These are phyloP conservation scores for Apotomis betuletana DNA, from an alignment of 2,888 invertebrate genomes.

Conservation along the genomic window DNA sequence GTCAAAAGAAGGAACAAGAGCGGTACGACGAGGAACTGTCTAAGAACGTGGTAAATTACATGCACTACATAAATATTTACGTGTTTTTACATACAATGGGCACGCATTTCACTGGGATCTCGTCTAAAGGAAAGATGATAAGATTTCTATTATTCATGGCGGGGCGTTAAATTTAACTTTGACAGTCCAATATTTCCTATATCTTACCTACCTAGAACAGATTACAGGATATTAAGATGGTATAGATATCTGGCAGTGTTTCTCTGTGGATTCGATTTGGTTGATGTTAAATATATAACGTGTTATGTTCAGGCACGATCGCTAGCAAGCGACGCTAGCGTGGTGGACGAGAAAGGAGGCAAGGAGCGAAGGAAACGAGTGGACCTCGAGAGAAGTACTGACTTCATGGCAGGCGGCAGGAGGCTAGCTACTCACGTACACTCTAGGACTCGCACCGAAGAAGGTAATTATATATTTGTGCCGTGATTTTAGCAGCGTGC, in stretches of 20 bases:
- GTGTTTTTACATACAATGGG: no score
- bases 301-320: slow-evolving; percentile 64
- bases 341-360: slow-evolving; percentile 78
- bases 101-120: neutral
- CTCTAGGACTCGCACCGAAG: slow-evolving; percentile 91
- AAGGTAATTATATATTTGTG: slow-evolving; percentile 76
- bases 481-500: no score
- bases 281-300: neutral
- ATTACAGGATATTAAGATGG: no score
- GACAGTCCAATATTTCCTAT: no score
- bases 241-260: no score
- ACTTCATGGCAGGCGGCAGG: slow-evolving; percentile 92
- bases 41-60: slow-evolving; percentile 80
- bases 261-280: no score
- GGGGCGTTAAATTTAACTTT: no score
- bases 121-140: no score
- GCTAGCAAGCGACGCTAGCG: slow-evolving; percentile 72
- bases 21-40: slow-evolving; percentile 91
- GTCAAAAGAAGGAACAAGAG: slow-evolving; percentile 92
- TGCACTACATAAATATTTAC: neutral
- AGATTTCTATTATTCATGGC: no score
- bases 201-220: no score
- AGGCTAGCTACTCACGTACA: slow-evolving; percentile 91
- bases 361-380: slow-evolving; percentile 89
- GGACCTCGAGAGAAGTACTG: slow-evolving; percentile 92